Percentiles rank a stretch among this genome's conserved stretches.
These are phyloP conservation scores for Perithous albicinctus DNA, from an alignment of 2,888 invertebrate genomes.

Conservation along the genomic window DNA sequence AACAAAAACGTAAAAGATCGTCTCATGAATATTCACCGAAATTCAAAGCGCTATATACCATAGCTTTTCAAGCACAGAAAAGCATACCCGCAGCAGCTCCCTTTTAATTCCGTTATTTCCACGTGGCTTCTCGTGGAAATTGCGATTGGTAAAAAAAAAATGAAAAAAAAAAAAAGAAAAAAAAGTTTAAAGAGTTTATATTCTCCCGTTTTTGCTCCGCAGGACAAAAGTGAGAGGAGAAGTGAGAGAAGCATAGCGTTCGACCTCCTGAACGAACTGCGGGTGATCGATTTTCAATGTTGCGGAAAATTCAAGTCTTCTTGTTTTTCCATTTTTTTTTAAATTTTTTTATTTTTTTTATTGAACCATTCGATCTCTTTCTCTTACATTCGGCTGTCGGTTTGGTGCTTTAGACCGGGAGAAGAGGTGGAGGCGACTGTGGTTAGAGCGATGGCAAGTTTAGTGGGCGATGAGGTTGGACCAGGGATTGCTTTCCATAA, in stretches of 20 bases:
- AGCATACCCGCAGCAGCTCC: conserved; percentile 34
- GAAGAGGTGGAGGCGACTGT: conserved; percentile 24
- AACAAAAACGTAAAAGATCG: conserved; percentile 54
- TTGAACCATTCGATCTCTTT: conserved; percentile 5
- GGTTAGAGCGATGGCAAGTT: conserved; percentile 36
- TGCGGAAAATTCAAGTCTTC: conserved; percentile 77
- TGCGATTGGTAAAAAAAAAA: conserved; percentile 66
- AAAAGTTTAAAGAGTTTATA: conserved; percentile 66
- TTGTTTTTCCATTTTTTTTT: conserved; percentile 16
- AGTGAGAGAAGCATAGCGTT: conserved; percentile 49
- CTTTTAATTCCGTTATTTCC: conserved; percentile 68
- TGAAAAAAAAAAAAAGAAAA: conserved; percentile 64
- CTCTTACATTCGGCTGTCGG: background rate
- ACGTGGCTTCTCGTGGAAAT: conserved; percentile 65
- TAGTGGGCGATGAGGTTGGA: conserved; percentile 19
- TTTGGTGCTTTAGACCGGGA: conserved; percentile 19
- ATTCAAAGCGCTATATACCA: conserved; percentile 44
- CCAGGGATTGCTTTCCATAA: conserved; percentile 34
- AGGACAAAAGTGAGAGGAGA: background rate
- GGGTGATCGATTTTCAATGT: conserved; percentile 75
- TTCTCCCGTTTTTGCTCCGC: conserved; percentile 39
- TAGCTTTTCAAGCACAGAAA: background rate
- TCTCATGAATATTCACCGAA: conserved; percentile 65
- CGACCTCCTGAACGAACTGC: conserved; percentile 67
- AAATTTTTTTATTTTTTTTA: conserved; percentile 4